Evolutionary conservation across 2,797 vertebrate species (phyloP).

Genomic region (Sebastes iracundus): DNA sequence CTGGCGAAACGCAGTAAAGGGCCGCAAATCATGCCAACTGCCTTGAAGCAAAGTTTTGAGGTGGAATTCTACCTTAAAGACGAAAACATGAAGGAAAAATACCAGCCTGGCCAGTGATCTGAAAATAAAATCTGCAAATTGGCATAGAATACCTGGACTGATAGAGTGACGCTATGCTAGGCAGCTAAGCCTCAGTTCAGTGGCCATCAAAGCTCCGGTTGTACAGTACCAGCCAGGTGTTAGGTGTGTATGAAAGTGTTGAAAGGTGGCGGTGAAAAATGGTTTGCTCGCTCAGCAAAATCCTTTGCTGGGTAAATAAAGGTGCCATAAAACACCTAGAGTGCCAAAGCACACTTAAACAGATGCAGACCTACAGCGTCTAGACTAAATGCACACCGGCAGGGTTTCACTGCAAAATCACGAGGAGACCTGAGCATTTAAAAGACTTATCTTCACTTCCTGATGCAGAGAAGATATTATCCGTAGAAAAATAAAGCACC

Average conservation of each 20-base stretch:
- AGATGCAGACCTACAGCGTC: background rate
- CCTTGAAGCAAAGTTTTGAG: conserved; percentile 10
- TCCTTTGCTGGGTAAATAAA: conserved; percentile 24
- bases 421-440: background rate
- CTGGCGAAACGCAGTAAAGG: conserved; percentile 10
- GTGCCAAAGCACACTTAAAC: background rate
- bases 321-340: background rate
- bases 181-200: background rate
- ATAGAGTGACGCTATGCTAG: background rate
- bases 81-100: background rate
- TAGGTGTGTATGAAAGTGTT: conserved; percentile 1
- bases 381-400: background rate
- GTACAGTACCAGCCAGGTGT: conserved; percentile 14
- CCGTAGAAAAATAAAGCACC: background rate
- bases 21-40: conserved; percentile 14
- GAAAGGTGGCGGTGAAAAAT: conserved; percentile 19
- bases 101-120: background rate
- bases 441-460: background rate
- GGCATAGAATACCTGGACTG: background rate
- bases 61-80: background rate
- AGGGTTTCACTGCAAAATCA: background rate
- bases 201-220: background rate
- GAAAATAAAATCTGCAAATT: conserved; percentile 1
- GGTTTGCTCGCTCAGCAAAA: conserved; percentile 24
- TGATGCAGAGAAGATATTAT: background rate